Conservation (phyloP, 1,140 invertebrate genomes). For the Camponotus floridanus region DNA sequence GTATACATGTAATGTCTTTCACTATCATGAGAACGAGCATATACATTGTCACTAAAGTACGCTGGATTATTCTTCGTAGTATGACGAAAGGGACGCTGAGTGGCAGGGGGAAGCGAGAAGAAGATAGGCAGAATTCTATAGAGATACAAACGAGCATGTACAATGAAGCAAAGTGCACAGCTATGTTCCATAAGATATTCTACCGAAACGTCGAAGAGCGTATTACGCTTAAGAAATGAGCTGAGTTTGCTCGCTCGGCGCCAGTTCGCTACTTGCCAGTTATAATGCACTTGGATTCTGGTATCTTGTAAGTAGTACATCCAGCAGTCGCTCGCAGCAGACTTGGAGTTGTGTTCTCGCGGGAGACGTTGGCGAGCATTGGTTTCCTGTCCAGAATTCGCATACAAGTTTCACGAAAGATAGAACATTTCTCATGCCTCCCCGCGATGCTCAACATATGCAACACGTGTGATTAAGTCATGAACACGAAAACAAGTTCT, state of each 20-base stretch:
- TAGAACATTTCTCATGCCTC: conserved; percentile 26
- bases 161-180: conserved; percentile 57
- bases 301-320: conserved; percentile 61
- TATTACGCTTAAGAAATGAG: conserved; percentile 70
- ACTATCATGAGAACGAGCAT: background rate
- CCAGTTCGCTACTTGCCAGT: conserved; percentile 58
- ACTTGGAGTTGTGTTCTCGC: conserved; percentile 47
- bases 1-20: conserved; percentile 22
- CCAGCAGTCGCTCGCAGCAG: conserved; percentile 31
- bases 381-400: conserved; percentile 61
- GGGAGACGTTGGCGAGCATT: conserved; percentile 27
- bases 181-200: conserved; percentile 58
- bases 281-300: conserved; percentile 66
- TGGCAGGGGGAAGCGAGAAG: background rate
- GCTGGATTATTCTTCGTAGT: conserved; percentile 44
- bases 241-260: conserved; percentile 57
- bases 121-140: conserved; percentile 16
- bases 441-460: background rate
- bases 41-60: conserved; percentile 30
- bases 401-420: conserved; percentile 52
- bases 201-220: conserved; percentile 51
- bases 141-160: conserved; percentile 57
- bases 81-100: background rate
- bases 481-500: background rate
- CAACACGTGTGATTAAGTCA: conserved; percentile 4